Evolutionary conservation across 64 coral and sea anemone genomes (phyloP).

Genomic region (Acropora yongei): DNA sequence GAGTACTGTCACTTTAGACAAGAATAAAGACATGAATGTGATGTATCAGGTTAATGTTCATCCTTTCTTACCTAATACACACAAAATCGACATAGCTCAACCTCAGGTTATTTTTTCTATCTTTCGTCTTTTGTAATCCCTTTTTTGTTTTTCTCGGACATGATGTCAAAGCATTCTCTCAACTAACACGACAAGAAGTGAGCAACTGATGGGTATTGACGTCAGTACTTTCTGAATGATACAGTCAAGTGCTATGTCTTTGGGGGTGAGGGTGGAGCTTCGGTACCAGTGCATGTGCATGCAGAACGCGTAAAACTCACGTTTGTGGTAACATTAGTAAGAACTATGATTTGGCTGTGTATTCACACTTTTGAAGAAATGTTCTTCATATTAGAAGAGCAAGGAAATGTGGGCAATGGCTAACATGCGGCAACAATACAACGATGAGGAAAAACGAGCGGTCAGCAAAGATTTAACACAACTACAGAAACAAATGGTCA

Average conservation of each 20-base stretch:
- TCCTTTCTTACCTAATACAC: slow-evolving; percentile 38
- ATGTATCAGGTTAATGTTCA: background rate
- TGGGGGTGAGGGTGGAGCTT: background rate
- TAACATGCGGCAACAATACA: no score
- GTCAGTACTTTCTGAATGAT: background rate
- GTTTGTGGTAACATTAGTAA: background rate
- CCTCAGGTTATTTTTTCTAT: background rate
- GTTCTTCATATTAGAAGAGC: no score
- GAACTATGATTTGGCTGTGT: no score
- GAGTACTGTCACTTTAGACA: background rate
- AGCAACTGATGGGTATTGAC: slow-evolving; percentile 25
- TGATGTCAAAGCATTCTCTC: background rate
- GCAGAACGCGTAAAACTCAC: no score
- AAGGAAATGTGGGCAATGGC: no score
- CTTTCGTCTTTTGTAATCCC: no score
- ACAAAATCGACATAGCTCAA: slow-evolving; percentile 53
- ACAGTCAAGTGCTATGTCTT: background rate
- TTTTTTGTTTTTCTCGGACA: background rate
- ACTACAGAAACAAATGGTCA: no score
- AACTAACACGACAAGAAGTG: slow-evolving; percentile 7
- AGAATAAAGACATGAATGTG: background rate
- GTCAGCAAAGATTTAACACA: no score
- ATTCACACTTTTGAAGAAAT: no score
- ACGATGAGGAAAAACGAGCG: no score
- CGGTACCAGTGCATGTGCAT: no score